Percentiles rank a stretch among this genome's conserved stretches.
These are phyloP conservation scores for Parazoanthus swiftii DNA, from an alignment of 92 coral and sea anemone genomes.

Conservation along the genomic window DNA sequence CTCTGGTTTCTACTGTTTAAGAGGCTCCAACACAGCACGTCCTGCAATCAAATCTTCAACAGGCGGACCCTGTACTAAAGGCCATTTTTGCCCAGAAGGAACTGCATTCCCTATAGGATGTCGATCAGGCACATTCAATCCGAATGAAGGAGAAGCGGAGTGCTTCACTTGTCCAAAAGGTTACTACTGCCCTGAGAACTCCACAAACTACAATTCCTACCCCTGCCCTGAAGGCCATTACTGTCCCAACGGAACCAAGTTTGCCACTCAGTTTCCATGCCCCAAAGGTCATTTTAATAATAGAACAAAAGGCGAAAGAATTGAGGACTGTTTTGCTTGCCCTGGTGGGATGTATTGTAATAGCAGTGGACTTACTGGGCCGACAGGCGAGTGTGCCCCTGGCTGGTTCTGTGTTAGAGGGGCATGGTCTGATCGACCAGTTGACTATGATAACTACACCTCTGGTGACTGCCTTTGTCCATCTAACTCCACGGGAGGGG, in stretches of 20 bases:
- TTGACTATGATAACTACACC: slow-evolving; percentile 90
- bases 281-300: slow-evolving; percentile 90
- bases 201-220: slow-evolving; percentile 58
- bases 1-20: slow-evolving; percentile 84
- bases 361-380: slow-evolving; percentile 73
- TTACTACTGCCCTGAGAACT: slow-evolving; percentile 88
- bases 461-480: slow-evolving; percentile 98
- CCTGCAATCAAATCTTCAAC: slow-evolving; percentile 70
- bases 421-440: slow-evolving; percentile 84
- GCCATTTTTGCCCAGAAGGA: slow-evolving; percentile 89
- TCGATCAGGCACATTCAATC: slow-evolving; percentile 88
- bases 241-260: slow-evolving; percentile 90
- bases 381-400: slow-evolving; percentile 81
- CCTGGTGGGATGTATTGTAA: slow-evolving; percentile 91
- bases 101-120: slow-evolving; percentile 87
- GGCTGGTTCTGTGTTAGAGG: slow-evolving; percentile 93
- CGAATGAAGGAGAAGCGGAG: slow-evolving; percentile 88
- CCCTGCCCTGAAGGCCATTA: slow-evolving; percentile 93
- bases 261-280: slow-evolving; percentile 74
- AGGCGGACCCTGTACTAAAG: slow-evolving; percentile 93
- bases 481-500: slow-evolving; percentile 91
- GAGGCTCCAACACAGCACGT: slow-evolving; percentile 88
- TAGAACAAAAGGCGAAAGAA: slow-evolving; percentile 62
- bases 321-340: slow-evolving; percentile 83
- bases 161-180: slow-evolving; percentile 89